Conservation (phyloP, 2,797 vertebrate genomes). For the Ataeniobius toweri region DNA sequence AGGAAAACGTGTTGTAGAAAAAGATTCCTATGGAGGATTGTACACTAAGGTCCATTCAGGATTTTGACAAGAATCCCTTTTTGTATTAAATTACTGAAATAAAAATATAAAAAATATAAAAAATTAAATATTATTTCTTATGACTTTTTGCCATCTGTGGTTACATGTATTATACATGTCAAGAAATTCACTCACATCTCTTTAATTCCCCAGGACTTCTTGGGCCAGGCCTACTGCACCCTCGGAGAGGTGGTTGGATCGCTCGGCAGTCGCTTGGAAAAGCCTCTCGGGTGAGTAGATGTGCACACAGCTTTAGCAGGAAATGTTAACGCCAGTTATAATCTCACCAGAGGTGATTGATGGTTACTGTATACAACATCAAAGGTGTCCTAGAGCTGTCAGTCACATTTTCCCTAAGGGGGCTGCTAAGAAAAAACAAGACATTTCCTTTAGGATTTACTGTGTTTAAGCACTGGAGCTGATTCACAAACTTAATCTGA, state of each 20-base stretch:
- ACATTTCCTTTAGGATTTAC: conserved; percentile 2
- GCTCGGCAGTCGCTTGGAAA: conserved; percentile 91
- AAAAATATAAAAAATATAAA: no score
- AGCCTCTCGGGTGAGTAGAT: conserved; percentile 89
- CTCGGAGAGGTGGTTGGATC: conserved; percentile 96
- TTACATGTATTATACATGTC: neutral
- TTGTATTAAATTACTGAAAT: neutral
- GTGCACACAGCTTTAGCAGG: neutral
- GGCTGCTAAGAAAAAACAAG: neutral
- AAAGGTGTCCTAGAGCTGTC: conserved; percentile 1
- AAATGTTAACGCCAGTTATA: neutral
- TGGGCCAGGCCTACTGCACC: conserved; percentile 93
- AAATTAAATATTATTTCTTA: neutral
- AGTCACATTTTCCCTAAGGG: neutral
- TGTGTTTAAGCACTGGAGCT: conserved; percentile 1
- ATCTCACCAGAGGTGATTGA: conserved; percentile 10
- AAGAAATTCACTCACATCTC: conserved; percentile 11
- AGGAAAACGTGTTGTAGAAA: neutral
- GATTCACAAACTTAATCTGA: conserved; percentile 6
- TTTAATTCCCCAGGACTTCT: conserved; percentile 86
- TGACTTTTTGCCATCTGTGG: neutral
- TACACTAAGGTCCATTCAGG: neutral
- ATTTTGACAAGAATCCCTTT: neutral
- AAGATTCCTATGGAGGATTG: no score
- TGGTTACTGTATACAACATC: neutral